These are phyloP conservation scores for Tenthredo livida DNA, from an alignment of 2,888 invertebrate species.

Conservation along the genomic window DNA sequence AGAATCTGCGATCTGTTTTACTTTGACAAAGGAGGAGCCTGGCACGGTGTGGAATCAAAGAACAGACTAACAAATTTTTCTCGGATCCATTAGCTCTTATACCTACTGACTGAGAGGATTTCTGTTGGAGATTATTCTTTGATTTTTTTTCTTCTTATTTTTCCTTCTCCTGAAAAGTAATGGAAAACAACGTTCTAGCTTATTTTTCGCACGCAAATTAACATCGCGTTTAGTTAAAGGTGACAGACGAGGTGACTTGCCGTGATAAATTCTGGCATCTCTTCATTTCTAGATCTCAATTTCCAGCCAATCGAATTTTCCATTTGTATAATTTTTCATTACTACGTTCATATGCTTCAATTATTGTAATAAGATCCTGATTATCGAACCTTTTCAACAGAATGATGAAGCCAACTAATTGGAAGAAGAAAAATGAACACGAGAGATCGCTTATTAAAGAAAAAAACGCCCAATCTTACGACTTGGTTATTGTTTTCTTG, in stretches of 20 bases:
- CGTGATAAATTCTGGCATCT: background rate
- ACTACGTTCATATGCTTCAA: background rate
- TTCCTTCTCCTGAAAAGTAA: background rate
- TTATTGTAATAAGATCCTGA: background rate
- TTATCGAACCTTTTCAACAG: background rate
- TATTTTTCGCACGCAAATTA: constrained; percentile 1
- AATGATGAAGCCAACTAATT: background rate
- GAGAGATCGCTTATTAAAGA: background rate
- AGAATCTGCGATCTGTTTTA: background rate
- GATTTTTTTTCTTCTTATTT: too few species aligned
- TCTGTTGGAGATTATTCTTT: background rate
- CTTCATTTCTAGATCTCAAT: background rate
- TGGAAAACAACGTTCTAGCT: background rate
- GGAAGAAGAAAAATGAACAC: background rate
- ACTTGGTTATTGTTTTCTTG: background rate
- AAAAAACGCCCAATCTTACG: background rate
- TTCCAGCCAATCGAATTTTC: background rate
- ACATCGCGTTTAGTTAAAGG: background rate
- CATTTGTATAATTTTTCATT: background rate
- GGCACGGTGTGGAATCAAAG: background rate
- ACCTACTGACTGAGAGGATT: background rate
- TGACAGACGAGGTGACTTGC: background rate
- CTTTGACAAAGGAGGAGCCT: background rate
- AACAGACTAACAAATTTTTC: constrained; percentile 9
- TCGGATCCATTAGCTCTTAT: constrained; percentile 19